Base-by-base conservation (phyloP, 2,113 vertebrate species). In the Vulpes vulpes region DNA sequence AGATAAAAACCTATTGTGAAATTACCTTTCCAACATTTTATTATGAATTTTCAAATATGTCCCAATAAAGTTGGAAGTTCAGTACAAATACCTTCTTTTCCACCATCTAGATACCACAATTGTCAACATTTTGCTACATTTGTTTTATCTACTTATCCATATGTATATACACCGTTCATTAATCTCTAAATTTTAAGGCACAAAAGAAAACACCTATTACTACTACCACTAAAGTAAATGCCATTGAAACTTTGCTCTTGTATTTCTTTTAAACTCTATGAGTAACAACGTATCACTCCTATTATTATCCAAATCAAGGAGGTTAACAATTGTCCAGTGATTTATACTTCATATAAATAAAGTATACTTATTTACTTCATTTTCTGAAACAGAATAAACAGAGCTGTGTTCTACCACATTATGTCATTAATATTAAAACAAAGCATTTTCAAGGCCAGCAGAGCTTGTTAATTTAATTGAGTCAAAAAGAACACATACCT, bases 401-500 rank as follows among this genome's bases (percentile, higher is more conserved):
- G 1, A 91, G 17, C 20, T 94, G 43, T 38, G 35, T 96, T 74
- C 71, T 49, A 80, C 8, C n/a, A 84, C 23, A 62, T 62, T 79
- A 71, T 4, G 5, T 62, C 19, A 95, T 2, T 65, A 71, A 38
- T 51, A 96, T 19, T 71, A 76, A 91, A 94, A 76, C 25, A 65
- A 55, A 79, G 51, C 19, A 89, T 60, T 80, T 6, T 71, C 53
- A 90, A 95, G 30, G 30, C 20, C 27, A 53, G 20, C 5, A 59
- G 3, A 95, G 30, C 55, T 90, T 79, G 55, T 27, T 74, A 79
- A 71, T 35, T 12, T 65, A 94, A 90, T 11, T 83, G 7, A 69
- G 11, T 96, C 12, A 35, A 12, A 65, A 97, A 98, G 78, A 98
- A 96, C 94, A 81, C 67, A 96, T 98, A 99, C 99, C 99, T 99